These are phyloP conservation scores for Dendrolimus pini DNA, from an alignment of 2,888 invertebrate species.

Conservation along the genomic window DNA sequence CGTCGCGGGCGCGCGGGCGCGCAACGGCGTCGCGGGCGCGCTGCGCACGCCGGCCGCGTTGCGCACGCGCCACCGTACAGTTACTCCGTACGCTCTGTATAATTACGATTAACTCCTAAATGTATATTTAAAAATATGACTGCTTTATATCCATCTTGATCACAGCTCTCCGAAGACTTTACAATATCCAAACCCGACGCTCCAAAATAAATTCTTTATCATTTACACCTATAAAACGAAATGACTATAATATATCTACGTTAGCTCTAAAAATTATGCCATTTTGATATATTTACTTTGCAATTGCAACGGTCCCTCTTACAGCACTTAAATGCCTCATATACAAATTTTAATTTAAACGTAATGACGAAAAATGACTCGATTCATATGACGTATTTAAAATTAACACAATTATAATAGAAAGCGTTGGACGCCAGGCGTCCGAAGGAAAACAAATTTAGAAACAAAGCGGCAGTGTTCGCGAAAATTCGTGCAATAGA, in stretches of 20 bases:
- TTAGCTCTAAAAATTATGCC: slow-evolving; percentile 75
- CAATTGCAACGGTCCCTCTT: slow-evolving; percentile 76
- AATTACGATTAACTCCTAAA: slow-evolving; percentile 71
- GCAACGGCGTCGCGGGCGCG: slow-evolving; percentile 10
- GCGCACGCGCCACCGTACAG: slow-evolving; percentile 26
- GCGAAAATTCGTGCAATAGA: slow-evolving; percentile 74
- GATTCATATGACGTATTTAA: slow-evolving; percentile 23
- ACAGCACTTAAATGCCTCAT: slow-evolving; percentile 73
- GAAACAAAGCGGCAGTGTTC: slow-evolving; percentile 73
- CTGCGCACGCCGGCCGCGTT: slow-evolving; percentile 10
- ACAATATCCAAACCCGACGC: slow-evolving; percentile 69
- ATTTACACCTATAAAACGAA: slow-evolving; percentile 75
- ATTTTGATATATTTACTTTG: slow-evolving; percentile 75
- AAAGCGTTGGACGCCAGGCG: slow-evolving; percentile 39
- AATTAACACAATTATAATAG: slow-evolving; percentile 42
- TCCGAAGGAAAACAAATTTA: slow-evolving; percentile 44
- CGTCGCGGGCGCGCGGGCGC: slow-evolving; percentile 10
- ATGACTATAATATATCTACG: slow-evolving; percentile 73
- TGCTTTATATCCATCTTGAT: slow-evolving; percentile 74
- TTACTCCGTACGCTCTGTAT: slow-evolving; percentile 45
- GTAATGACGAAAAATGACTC: slow-evolving; percentile 61
- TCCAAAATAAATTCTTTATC: slow-evolving; percentile 75
- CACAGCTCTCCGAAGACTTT: slow-evolving; percentile 75
- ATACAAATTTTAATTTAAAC: slow-evolving; percentile 55
- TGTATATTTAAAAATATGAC: slow-evolving; percentile 75